Percentiles rank a stretch among this genome's conserved stretches.
These are phyloP conservation scores for Malacosoma neustria DNA, from an alignment of 2,888 invertebrate genomes.

Conservation along the genomic window DNA sequence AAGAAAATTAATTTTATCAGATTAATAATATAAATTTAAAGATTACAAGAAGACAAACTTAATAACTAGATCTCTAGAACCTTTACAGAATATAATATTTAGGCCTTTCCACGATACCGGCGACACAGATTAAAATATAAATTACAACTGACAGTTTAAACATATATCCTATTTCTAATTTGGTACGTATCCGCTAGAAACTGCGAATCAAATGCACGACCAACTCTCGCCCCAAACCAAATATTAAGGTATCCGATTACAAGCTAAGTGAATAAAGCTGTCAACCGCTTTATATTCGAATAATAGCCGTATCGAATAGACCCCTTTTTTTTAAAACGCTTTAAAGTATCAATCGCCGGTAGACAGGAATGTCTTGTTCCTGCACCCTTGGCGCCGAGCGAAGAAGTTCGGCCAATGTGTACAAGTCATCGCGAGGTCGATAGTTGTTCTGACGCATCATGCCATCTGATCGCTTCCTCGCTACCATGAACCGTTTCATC, in stretches of 20 bases:
- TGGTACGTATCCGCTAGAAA: conserved; percentile 54
- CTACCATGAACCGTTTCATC: conserved; percentile 77
- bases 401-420: conserved; percentile 75
- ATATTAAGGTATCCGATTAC: conserved; percentile 23
- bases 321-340: conserved; percentile 24
- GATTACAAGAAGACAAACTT: neutral
- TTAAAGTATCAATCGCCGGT: conserved; percentile 77
- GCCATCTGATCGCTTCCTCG: conserved; percentile 68
- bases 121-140: conserved; percentile 18
- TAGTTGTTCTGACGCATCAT: conserved; percentile 59
- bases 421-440: conserved; percentile 72
- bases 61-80: conserved; percentile 1
- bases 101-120: conserved; percentile 32
- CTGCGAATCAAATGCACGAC: conserved; percentile 64
- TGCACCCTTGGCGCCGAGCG: conserved; percentile 66
- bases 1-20: conserved; percentile 15
- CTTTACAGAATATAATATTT: conserved; percentile 15
- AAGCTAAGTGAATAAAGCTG: conserved; percentile 11
- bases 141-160: conserved; percentile 17
- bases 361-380: conserved; percentile 74
- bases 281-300: neutral
- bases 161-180: conserved; percentile 31
- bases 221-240: conserved; percentile 40
- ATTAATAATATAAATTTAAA: conserved; percentile 2
- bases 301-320: conserved; percentile 24